Conservation (phyloP, 2,797 vertebrate species). For the Picus viridis region DNA sequence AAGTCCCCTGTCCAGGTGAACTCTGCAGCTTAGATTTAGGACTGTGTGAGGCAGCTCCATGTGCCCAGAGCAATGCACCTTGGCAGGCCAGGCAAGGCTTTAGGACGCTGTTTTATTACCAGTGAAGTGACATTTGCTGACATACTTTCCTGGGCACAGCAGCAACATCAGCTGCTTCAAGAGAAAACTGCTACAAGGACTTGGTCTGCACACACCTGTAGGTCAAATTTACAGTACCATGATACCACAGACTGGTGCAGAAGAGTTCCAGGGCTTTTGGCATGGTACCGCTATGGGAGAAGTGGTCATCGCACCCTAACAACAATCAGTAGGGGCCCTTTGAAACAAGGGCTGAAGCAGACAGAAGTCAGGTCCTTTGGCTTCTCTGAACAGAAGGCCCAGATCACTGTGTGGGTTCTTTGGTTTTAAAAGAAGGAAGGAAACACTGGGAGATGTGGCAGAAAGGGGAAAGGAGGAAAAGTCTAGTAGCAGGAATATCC, state of each 20-base stretch:
- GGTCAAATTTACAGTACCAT: background rate
- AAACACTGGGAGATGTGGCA: background rate
- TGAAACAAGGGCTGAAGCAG: background rate
- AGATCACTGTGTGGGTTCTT: background rate
- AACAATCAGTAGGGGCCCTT: background rate
- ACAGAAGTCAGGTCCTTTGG: background rate
- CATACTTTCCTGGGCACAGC: background rate
- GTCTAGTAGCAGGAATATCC: background rate
- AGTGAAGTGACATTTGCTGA: background rate
- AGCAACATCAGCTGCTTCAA: background rate
- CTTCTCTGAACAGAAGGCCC: background rate
- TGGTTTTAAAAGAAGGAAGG: background rate
- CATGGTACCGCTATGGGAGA: background rate
- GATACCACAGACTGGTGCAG: background rate
- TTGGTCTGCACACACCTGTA: background rate
- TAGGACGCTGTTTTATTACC: background rate
- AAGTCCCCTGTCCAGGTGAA: no score
- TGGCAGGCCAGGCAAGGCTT: background rate
- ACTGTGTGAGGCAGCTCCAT: background rate
- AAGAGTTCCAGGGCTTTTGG: background rate
- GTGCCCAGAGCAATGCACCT: background rate
- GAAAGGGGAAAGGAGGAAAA: background rate
- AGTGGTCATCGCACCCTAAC: background rate
- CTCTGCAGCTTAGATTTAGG: background rate
- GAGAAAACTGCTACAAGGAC: background rate